Evolutionary conservation across 2,888 invertebrate species (phyloP), one percentile per base, ranked within the genome.

Genomic region (Acrobasis consociella): DNA sequence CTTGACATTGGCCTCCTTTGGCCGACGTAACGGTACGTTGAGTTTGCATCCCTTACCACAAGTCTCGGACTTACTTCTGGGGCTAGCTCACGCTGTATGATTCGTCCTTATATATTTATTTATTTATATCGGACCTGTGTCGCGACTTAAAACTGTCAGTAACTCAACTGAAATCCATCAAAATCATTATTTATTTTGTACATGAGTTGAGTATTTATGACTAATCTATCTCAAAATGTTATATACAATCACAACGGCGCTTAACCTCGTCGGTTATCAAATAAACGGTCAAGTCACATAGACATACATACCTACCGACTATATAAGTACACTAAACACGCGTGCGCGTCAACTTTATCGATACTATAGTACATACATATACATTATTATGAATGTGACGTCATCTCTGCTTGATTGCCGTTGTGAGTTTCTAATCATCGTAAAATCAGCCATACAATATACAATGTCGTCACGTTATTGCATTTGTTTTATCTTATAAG

Each of bases 221-320:
- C 56, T 56, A 42, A 56, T 56, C 42, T 56, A 56, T 56, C 39
- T 56, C 42, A 22, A 22, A 22, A 56, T 55, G 55, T 56, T 56
- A n/a, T n/a, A n/a, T 56, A 56, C 46, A 56, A 51, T 56, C 46
- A 46, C 56, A 56, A 51, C 64, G 64, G 53, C 60, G 50, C 52
- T 17, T 58, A 22, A 46, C 64, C 37, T 13, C 55, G 55, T 31
- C 42, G 56, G 56, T 46, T 56, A 56, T 56, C 56, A 17, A 8
- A 56, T 46, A 56, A 42, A 55, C 39, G 58, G 11, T 52, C 37
- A 37, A 17, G 42, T 53, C 46, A 46, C 46, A 46, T 46, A 42
- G 1, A 11, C 31, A 17, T 37, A 39, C 37, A 55, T 55, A 50
- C 49, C 15, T 16, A 49, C 1, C 9, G 9, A 31, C 31, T 31